Evolutionary conservation across 2,113 vertebrate species (phyloP).

Genomic region (Dermatemys mawii): DNA sequence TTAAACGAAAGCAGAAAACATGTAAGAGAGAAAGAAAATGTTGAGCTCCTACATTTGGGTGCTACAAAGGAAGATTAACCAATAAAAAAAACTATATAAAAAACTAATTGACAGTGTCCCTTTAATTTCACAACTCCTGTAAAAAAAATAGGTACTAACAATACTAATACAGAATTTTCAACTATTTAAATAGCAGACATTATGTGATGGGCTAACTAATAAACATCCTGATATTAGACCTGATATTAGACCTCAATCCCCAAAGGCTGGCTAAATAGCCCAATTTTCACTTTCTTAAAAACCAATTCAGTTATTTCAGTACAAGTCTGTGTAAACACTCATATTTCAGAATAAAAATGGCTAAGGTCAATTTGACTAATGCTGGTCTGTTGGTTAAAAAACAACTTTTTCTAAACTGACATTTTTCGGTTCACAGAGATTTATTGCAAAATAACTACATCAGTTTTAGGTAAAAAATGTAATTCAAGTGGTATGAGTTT

Average conservation of each 20-base stretch:
- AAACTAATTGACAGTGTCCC: not conserved
- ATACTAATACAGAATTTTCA: not conserved
- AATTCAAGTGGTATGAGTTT: not conserved
- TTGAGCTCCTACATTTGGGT: not conserved
- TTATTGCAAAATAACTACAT: not conserved
- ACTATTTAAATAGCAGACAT: not conserved
- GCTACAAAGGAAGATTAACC: not conserved
- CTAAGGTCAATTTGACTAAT: not conserved
- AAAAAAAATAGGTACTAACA: not conserved
- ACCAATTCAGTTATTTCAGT: not conserved
- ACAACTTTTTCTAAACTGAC: not conserved
- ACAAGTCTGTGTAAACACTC: not conserved
- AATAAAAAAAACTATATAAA: not conserved
- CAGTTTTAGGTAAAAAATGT: not conserved
- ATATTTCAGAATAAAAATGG: not conserved
- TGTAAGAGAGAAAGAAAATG: not conserved
- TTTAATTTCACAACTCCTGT: not conserved
- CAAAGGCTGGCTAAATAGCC: not conserved
- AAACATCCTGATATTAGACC: not conserved
- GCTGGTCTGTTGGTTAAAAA: not conserved
- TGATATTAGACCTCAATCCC: not conserved
- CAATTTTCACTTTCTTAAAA: not conserved
- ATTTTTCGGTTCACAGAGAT: not conserved
- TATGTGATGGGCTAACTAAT: not conserved
- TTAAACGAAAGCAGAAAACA: not conserved